Evolutionary conservation across 2,797 vertebrate genomes (phyloP).

Genomic region (Simalia tracyae): DNA sequence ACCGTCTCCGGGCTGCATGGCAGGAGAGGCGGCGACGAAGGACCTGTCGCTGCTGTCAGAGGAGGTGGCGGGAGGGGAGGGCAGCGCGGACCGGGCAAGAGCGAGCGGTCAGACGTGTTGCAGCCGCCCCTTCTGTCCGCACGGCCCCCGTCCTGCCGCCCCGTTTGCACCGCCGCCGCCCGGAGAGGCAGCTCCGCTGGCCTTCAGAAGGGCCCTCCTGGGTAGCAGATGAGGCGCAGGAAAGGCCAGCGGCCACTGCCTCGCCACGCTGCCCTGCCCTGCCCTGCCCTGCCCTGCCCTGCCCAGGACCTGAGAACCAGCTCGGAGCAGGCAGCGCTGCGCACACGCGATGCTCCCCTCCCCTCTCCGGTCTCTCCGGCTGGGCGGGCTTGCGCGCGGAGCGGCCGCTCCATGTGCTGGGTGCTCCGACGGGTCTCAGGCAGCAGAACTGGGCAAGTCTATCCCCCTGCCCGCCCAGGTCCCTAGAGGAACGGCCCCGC

Average conservation of each 20-base stretch:
- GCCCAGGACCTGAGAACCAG: background rate
- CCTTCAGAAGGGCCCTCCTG: background rate
- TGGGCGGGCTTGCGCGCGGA: background rate
- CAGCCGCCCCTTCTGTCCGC: background rate
- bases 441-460: background rate
- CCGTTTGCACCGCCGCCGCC: background rate
- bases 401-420: background rate
- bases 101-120: background rate
- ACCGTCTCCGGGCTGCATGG: background rate
- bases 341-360: background rate
- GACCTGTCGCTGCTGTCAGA: background rate
- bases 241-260: background rate
- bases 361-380: background rate
- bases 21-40: background rate
- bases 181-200: background rate
- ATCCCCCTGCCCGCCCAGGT: background rate
- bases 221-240: background rate
- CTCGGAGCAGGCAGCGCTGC: background rate
- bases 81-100: background rate
- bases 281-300: background rate
- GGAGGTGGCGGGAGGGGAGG: no score
- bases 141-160: background rate
- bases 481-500: background rate
- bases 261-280: background rate
- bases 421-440: background rate